Base-by-base conservation (phyloP, 2,888 invertebrate species). In the Philonicus albiceps region DNA sequence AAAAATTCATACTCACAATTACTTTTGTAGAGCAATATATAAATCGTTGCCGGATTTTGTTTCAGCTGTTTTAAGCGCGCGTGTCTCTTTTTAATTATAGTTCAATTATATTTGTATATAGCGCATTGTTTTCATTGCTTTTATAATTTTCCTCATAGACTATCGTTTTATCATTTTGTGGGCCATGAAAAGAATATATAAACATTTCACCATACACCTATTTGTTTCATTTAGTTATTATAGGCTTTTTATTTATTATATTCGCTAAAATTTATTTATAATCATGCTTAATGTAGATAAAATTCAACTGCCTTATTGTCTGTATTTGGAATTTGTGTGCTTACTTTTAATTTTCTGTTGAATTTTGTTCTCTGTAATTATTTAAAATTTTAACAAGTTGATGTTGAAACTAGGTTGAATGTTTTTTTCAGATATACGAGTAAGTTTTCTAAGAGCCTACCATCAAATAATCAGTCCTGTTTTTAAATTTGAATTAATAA, bases 101-200 rank as follows among this genome's bases (percentile, higher is more conserved):
- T 37, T 55, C 64, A 64, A 83, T 83, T 83, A 64, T 64, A 55
- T 83, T 83, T 83, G 81, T 83, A 83, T 64, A 83, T 83, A 83
- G 16, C 53, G 34, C n/a, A 55, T 83, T 31, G 55, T 64, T 19
- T 31, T 64, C 27, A 83, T 31, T 37, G 64, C 81, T 64, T 83
- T 83, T 83, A 64, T 83, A 6, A 30, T 13, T 64, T 31, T 81
- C 6, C 64, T 64, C 64, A 83, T 83, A 31, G 6, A 31, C n/a
- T 49, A n/a, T 83, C 22, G 22, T 83, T 53, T 80, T 64, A 83
- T 83, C 64, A 55, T 83, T 64, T 81, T 81, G 81, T 83, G 81
- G 81, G 81, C 37, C 43, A 78, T 78, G 30, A 78, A 30, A 78
- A 7, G 49, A 78, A 43, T 53, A 43, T 78, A 76, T 27, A 49